Conservation (phyloP, 2,888 invertebrate genomes). For the Spisula subtruncata region DNA sequence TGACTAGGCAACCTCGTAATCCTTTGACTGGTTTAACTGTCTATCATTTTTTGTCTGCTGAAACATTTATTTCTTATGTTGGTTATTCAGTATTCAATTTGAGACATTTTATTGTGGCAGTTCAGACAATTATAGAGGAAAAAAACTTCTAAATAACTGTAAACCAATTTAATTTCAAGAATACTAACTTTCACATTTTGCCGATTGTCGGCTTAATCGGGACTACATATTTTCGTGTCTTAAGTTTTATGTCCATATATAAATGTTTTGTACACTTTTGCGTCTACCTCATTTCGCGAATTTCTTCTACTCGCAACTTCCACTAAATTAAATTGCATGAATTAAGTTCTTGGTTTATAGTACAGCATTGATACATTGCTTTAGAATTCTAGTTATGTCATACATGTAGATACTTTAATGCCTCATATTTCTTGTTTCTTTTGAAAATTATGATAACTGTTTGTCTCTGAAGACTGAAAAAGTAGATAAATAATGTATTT, state of each 20-base stretch:
- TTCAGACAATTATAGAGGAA: too few species aligned
- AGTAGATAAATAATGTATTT: background rate
- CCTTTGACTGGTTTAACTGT: background rate
- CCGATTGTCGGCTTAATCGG: too few species aligned
- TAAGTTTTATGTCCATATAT: too few species aligned
- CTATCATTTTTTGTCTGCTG: background rate
- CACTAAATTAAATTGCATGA: too few species aligned
- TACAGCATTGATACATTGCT: too few species aligned
- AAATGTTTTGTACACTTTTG: too few species aligned
- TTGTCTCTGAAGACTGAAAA: background rate
- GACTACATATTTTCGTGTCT: too few species aligned
- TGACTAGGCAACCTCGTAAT: background rate
- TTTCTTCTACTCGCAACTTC: too few species aligned
- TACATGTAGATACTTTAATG: background rate
- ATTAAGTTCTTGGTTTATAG: too few species aligned
- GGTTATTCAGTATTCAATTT: background rate
- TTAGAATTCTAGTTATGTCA: background rate
- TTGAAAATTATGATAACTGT: background rate
- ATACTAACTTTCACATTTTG: too few species aligned
- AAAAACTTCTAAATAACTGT: background rate
- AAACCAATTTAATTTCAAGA: too few species aligned
- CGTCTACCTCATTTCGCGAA: too few species aligned
- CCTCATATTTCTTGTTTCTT: background rate
- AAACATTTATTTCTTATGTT: background rate
- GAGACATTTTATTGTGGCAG: background rate